These are phyloP conservation scores for Picathartes gymnocephalus DNA, from an alignment of 2,113 vertebrate species.

Conservation along the genomic window DNA sequence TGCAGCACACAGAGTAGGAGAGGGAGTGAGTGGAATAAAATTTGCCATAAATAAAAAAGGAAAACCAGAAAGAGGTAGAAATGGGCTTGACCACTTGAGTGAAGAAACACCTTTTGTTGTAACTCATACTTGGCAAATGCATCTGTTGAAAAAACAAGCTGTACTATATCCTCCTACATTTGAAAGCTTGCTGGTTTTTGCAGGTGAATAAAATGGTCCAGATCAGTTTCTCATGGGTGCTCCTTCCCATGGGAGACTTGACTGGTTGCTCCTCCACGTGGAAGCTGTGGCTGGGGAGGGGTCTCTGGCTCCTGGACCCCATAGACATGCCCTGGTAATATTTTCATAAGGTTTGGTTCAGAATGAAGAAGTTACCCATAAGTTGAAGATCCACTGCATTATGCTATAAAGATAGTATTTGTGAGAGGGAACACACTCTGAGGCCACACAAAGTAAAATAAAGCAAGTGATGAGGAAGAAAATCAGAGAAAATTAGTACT, in stretches of 20 bases:
- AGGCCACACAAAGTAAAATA: not conserved
- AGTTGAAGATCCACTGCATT: not conserved
- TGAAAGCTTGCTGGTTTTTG: not conserved
- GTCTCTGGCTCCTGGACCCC: not conserved
- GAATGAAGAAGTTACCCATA: not conserved
- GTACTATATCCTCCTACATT: not conserved
- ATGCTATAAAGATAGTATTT: not conserved
- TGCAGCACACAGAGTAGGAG: not conserved
- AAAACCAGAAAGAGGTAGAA: not conserved
- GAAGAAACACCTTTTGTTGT: not conserved
- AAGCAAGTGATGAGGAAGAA: not conserved
- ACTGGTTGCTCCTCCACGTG: accelerated
- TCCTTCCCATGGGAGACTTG: not conserved
- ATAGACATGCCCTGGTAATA: not conserved
- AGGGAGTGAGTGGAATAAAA: not conserved
- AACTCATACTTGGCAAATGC: not conserved
- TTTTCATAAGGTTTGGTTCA: not conserved
- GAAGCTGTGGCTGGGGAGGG: not conserved
- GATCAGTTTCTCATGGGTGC: not conserved
- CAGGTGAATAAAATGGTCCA: not conserved
- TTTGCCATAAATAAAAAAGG: not conserved
- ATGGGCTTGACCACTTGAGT: not conserved
- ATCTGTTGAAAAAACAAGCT: not conserved
- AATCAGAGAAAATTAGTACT: not conserved
- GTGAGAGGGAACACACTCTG: not conserved